These are phyloP conservation scores for Cecropterus lyciades DNA, from an alignment of 1,140 invertebrate species.

Conservation along the genomic window DNA sequence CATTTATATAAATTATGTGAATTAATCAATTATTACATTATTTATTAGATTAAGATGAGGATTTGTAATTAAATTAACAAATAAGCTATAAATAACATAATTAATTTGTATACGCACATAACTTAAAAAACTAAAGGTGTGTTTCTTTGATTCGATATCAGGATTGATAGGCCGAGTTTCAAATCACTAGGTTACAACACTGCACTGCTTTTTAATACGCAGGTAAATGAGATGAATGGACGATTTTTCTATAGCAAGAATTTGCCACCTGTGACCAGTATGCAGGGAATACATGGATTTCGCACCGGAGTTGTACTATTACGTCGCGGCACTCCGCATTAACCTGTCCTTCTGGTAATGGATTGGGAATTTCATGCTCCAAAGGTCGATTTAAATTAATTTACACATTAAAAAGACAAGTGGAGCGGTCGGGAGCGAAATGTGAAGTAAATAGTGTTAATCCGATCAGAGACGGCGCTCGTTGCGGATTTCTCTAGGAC, in stretches of 20 bases:
- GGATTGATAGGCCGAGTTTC: too few relatives aligned
- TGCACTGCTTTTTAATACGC: too few relatives aligned
- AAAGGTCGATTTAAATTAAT: constrained; percentile 80
- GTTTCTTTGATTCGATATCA: too few relatives aligned
- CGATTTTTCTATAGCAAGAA: constrained; percentile 53
- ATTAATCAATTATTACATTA: too few relatives aligned
- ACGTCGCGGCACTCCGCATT: constrained; percentile 52
- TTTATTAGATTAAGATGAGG: too few relatives aligned
- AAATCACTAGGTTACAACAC: too few relatives aligned
- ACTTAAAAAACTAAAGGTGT: too few relatives aligned
- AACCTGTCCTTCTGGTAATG: constrained; percentile 73
- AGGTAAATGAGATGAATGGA: constrained; percentile 37
- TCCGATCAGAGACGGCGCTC: constrained; percentile 53
- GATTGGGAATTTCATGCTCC: constrained; percentile 75
- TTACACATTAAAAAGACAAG: constrained; percentile 78
- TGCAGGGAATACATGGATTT: constrained; percentile 54
- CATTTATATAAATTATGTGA: too few relatives aligned
- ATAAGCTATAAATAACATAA: too few relatives aligned
- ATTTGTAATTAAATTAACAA: too few relatives aligned
- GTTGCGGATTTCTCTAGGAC: too few relatives aligned
- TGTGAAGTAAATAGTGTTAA: constrained; percentile 72
- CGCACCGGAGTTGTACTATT: constrained; percentile 52
- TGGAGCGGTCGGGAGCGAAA: constrained; percentile 51
- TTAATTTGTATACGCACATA: too few relatives aligned
- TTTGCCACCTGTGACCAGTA: constrained; percentile 58